A percentile compares a stretch with the other conserved stretches of the same genome.
These are phyloP conservation scores for Dascyllus trimaculatus DNA, from an alignment of 2,113 vertebrate genomes.

Conservation along the genomic window DNA sequence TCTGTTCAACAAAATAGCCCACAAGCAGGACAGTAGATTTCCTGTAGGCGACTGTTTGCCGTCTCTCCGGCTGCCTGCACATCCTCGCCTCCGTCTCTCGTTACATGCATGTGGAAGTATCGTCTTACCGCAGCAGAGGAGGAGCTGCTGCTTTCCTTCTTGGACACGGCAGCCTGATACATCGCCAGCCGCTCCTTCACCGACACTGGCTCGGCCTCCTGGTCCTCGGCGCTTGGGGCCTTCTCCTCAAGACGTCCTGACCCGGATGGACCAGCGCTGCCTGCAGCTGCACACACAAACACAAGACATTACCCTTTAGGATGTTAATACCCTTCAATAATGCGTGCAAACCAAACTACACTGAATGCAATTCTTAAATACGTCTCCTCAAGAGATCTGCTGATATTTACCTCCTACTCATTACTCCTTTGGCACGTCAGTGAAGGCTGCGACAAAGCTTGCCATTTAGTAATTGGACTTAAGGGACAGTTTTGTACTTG, in stretches of 20 bases:
- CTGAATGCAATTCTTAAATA: background rate
- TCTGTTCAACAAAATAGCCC: background rate
- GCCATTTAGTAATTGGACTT: slow-evolving; percentile 36
- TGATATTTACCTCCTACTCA: slow-evolving; percentile 19
- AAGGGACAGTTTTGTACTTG: slow-evolving; percentile 16
- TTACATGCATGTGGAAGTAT: slow-evolving; percentile 28
- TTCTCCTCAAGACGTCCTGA: slow-evolving; percentile 74
- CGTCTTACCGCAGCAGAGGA: slow-evolving; percentile 88
- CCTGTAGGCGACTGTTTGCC: background rate
- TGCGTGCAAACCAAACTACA: background rate
- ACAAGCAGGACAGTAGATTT: background rate
- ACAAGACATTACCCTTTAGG: slow-evolving; percentile 3
- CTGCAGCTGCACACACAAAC: slow-evolving; percentile 76
- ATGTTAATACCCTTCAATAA: background rate
- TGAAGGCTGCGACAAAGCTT: slow-evolving; percentile 1
- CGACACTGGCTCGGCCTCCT: slow-evolving; percentile 85
- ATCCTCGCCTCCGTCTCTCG: background rate
- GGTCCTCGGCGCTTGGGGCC: slow-evolving; percentile 45
- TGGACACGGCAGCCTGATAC: slow-evolving; percentile 92
- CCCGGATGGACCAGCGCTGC: slow-evolving; percentile 57
- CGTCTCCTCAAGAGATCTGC: background rate
- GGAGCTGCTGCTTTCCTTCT: slow-evolving; percentile 79
- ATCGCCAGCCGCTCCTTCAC: slow-evolving; percentile 93
- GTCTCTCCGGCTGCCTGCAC: background rate
- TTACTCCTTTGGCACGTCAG: slow-evolving; percentile 12